Base-by-base conservation (phyloP, 1,140 invertebrate genomes). In the Phthorimaea operculella region DNA sequence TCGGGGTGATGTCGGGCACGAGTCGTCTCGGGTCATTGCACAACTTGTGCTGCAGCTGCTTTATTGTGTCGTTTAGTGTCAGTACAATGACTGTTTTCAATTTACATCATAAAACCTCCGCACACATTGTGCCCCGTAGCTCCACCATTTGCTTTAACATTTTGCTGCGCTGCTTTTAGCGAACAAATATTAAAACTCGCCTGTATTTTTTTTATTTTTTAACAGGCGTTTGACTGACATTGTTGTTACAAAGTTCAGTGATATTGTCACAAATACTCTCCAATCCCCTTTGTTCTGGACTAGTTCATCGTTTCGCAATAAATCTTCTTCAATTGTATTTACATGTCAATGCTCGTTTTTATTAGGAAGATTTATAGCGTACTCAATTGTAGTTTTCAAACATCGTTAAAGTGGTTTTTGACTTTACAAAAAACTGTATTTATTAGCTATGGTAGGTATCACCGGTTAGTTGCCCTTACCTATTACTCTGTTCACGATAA, bases 71-170 rank as follows among this genome's bases (percentile, higher is more conserved):
- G 44, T 47, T 16, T 15, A 47, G 14, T 14, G 39, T n/a, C 11
- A n/a, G 39, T 9, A 14, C 39, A 42, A 42, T 42, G 12, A 15
- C n/a, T 9, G 44, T 9, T 16, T 17, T 17, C 44, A 47, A 47
- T 47, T 47, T 47, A 47, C 44, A 47, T 47, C 16, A 47, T 47
- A 47, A 47, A 47, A 47, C 15, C 8, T 15, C 16, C 44, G n/a
- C 36, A 12, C 36, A 39, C 36, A 39, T 39, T 39, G 36, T 39
- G 36, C 10, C 8, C 8, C 6, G 21, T 28, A 28, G n/a, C 36
- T 39, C 8, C 36, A 39, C 10, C 36, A 39, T 39, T 39, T 39
- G 36, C 36, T 39, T 39, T 39, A 28, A 39, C 36, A n/a, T 39
- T 39, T 39, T n/a, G 36, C 36, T 39, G 10, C n/a, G 36, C 36